phyloP scores from a whole-genome alignment of 2,888 invertebrate genomes.

The Nymphalis c-album region DNA sequence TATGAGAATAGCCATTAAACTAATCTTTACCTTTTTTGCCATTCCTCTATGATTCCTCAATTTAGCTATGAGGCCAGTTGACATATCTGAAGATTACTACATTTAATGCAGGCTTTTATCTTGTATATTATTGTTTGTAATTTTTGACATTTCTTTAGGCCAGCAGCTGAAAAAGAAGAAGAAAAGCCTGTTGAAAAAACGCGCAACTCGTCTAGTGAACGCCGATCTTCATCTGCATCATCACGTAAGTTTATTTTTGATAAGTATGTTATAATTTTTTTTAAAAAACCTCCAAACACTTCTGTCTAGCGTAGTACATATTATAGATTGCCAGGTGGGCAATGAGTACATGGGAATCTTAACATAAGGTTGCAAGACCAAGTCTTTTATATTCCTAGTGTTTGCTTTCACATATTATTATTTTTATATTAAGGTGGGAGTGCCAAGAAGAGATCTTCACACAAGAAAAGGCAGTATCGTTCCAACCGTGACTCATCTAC shows the following conservation, averaged over 20 bases:
- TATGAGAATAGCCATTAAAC: too few relatives aligned
- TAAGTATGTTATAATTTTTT: too few relatives aligned
- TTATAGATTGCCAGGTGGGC: not conserved
- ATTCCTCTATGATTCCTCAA: too few relatives aligned
- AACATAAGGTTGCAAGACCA: too few relatives aligned
- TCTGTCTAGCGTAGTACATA: too few relatives aligned
- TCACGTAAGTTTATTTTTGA: conserved; percentile 57
- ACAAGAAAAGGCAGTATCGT: conserved; percentile 93
- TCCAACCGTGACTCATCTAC: conserved; percentile 91
- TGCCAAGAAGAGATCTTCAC: conserved; percentile 88
- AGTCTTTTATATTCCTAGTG: not conserved
- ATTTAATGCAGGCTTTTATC: not conserved
- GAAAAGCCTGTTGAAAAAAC: conserved; percentile 65
- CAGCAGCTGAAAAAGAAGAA: conserved; percentile 56
- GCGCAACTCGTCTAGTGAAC: conserved; percentile 64
- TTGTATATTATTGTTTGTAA: not conserved
- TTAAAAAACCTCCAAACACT: too few relatives aligned
- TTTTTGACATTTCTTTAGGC: conserved; percentile 42
- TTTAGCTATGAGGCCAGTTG: too few relatives aligned
- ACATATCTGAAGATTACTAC: too few relatives aligned
- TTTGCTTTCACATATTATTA: conserved; percentile 3
- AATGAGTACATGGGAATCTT: not conserved
- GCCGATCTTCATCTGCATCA: conserved; percentile 72
- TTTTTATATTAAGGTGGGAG: conserved; percentile 63
- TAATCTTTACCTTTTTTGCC: too few relatives aligned